phyloP scores from a whole-genome alignment of 2,113 vertebrate genomes.

The Petroica traversi region DNA sequence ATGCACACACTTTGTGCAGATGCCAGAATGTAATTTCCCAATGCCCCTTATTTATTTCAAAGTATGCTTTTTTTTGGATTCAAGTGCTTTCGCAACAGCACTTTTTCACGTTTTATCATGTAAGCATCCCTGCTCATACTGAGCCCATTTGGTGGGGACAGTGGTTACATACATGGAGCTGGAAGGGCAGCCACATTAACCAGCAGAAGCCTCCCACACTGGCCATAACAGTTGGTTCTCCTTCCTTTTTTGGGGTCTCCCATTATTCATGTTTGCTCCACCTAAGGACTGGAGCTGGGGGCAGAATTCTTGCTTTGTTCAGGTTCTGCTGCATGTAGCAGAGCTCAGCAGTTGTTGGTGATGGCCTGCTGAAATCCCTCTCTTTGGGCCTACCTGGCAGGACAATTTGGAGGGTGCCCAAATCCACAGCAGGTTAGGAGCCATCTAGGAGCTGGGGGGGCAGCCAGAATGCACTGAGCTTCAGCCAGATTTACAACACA shows the following conservation, averaged over 20 bases:
- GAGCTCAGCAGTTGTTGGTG: rapidly evolving
- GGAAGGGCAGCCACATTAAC: not conserved
- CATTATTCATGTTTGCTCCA: not conserved
- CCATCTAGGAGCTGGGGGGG: not conserved
- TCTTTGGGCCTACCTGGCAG: not conserved
- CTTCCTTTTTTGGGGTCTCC: not conserved
- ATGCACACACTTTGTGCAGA: slow-evolving; percentile 59
- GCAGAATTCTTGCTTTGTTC: not conserved
- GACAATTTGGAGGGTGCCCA: not conserved
- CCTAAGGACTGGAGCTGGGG: not conserved
- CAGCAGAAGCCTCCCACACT: not conserved
- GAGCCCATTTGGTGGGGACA: not conserved
- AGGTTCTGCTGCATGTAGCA: not conserved
- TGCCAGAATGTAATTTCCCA: slow-evolving; percentile 71
- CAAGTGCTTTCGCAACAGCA: not conserved
- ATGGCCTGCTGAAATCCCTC: not conserved
- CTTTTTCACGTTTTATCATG: not conserved
- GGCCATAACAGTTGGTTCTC: not conserved
- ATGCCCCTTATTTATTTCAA: slow-evolving; percentile 45
- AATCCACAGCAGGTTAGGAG: not conserved
- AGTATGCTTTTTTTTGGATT: slow-evolving; percentile 43
- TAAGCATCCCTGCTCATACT: not conserved
- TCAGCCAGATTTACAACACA: not conserved
- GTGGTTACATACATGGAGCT: not conserved
- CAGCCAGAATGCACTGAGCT: not conserved